Evolutionary conservation across 2,797 vertebrate genomes (phyloP), one percentile per base, ranked within the genome.

Genomic region (Echiichthys vipera): DNA sequence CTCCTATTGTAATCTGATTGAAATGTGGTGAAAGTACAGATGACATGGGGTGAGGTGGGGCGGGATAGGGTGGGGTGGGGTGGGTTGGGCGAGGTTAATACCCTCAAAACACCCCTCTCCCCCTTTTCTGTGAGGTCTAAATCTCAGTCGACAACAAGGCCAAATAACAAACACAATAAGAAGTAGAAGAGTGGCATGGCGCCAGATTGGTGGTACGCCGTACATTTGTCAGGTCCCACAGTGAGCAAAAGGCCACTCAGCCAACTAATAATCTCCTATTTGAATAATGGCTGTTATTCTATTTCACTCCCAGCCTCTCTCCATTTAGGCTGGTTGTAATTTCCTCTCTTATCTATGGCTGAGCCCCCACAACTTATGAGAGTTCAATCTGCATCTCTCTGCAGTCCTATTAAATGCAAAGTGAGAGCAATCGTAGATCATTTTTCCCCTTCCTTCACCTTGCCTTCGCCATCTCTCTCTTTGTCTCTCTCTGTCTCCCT

Each of bases 191-290:
- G 59, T 63, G 71, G 68, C 63, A 7, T 3, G 47, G 46, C 0
- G 65, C 80, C 69, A 86, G 66, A 54, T 45, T 34, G 69, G 63
- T 68, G 80, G 74, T 46, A 64, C 66, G 83, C 56, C 53, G 68
- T 54, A 68, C 17, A 62, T 84, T 81, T 77, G 30, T 53, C 66
- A 39, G 64, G 65, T 34, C 53, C 73, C 67, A 71, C 58, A 57
- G 70, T 67, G 75, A 75, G 69, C 77, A 76, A 80, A 86, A 84
- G 82, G 57, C 86, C 77, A 82, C 83, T 87, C 74, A 85, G 85
- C 79, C 80, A 84, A 85, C 77, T 84, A 91, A 90, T 90, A 90
- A 93, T 83, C 75, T 85, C 77, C 74, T 49, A 83, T 90, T 87
- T 87, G 69, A 91, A 88, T 88, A 89, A 88, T 86, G 77, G 81